Evolutionary conservation across 2,113 vertebrate species (phyloP).

Genomic region (Triplophysa rosa): DNA sequence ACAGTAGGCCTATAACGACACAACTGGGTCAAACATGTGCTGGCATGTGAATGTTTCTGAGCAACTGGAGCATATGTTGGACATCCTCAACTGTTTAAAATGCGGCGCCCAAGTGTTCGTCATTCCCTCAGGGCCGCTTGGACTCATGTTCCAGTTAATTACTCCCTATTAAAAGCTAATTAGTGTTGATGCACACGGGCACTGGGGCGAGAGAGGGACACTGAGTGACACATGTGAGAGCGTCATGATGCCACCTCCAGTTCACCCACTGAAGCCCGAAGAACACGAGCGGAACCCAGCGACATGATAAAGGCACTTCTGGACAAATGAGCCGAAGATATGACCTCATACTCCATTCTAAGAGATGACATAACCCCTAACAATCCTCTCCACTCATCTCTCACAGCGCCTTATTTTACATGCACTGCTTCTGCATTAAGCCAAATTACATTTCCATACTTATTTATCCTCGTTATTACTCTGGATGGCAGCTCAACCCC

Average conservation of each 20-base stretch:
- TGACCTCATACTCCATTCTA: slow-evolving; percentile 51
- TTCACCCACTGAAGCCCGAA: not conserved
- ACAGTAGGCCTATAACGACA: not conserved
- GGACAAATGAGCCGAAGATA: slow-evolving; percentile 1
- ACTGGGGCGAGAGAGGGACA: slow-evolving; percentile 27
- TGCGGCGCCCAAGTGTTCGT: slow-evolving; percentile 19
- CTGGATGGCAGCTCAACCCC: slow-evolving; percentile 66
- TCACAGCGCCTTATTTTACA: slow-evolving; percentile 52
- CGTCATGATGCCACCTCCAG: not conserved
- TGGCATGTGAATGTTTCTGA: slow-evolving; percentile 41
- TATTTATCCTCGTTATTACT: slow-evolving; percentile 74
- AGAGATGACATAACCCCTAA: slow-evolving; percentile 46
- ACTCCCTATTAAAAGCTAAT: slow-evolving; percentile 60
- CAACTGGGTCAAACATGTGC: slow-evolving; percentile 40
- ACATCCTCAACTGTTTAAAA: slow-evolving; percentile 27
- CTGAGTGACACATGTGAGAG: not conserved
- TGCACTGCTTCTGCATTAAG: slow-evolving; percentile 70
- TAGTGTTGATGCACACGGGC: slow-evolving; percentile 50
- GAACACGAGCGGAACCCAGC: not conserved
- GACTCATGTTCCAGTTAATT: slow-evolving; percentile 56
- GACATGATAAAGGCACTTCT: not conserved
- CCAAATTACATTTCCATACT: slow-evolving; percentile 70
- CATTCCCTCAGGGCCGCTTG: slow-evolving; percentile 10
- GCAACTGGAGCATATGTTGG: slow-evolving; percentile 34
- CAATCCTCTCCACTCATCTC: slow-evolving; percentile 53